Conservation (phyloP, 2,797 vertebrate species). For the Dallia pectoralis region DNA sequence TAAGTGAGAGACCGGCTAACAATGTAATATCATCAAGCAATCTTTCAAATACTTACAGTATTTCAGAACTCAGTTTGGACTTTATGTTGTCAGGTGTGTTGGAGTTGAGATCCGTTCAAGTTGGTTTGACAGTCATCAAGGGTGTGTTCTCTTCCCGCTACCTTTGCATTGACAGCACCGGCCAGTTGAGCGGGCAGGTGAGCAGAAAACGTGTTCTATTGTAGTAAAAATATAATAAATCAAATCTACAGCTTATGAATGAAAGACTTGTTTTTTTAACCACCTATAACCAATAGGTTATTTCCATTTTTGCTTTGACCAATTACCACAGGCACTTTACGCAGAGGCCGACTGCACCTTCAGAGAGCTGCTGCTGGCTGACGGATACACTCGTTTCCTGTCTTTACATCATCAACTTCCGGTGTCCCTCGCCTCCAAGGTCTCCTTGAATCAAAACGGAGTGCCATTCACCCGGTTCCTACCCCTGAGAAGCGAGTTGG, state of each 20-base stretch:
- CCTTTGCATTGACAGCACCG: slow-evolving; percentile 67
- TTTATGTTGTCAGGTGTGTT: slow-evolving; percentile 62
- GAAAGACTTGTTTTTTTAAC: background rate
- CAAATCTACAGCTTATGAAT: background rate
- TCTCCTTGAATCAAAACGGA: slow-evolving; percentile 36
- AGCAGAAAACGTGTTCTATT: slow-evolving; percentile 12
- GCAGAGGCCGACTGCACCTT: slow-evolving; percentile 69
- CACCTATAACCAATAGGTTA: background rate
- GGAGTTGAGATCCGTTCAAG: slow-evolving; percentile 64
- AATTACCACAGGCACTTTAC: slow-evolving; percentile 49
- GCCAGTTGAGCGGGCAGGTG: slow-evolving; percentile 68
- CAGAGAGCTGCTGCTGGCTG: slow-evolving; percentile 68
- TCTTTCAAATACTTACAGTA: background rate
- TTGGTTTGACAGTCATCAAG: slow-evolving; percentile 63
- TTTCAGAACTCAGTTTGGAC: slow-evolving; percentile 3
- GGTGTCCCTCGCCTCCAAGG: slow-evolving; percentile 64
- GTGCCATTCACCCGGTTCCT: slow-evolving; percentile 69
- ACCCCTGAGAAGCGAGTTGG: slow-evolving; percentile 53
- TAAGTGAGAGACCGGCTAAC: background rate
- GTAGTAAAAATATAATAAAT: background rate
- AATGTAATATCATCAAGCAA: background rate
- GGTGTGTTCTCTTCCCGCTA: slow-evolving; percentile 64
- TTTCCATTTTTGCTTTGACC: background rate
- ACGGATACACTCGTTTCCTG: slow-evolving; percentile 73
- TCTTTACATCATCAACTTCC: slow-evolving; percentile 59